Percentiles rank a stretch among this genome's conserved stretches.
These are phyloP conservation scores for Ametastegia equiseti DNA, from an alignment of 2,888 invertebrate genomes.

Conservation along the genomic window DNA sequence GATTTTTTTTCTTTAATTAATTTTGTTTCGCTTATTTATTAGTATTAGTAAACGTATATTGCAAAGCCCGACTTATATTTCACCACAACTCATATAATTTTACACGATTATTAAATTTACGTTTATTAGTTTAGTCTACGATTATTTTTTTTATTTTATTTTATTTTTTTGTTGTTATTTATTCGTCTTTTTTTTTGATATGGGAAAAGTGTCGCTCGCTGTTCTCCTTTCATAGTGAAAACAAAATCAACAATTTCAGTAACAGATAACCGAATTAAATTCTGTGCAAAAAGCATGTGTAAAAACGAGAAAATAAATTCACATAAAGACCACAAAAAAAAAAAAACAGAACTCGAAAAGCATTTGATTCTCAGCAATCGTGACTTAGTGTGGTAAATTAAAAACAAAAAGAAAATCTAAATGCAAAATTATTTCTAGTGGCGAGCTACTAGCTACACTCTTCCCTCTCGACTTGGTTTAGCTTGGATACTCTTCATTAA, in stretches of 20 bases:
- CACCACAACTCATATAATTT: slow-evolving; percentile 38
- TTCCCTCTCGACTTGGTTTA: slow-evolving; percentile 29
- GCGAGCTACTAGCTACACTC: slow-evolving; percentile 33
- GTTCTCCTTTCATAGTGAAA: background rate
- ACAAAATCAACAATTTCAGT: background rate
- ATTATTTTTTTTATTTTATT: slow-evolving; percentile 10
- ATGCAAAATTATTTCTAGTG: background rate
- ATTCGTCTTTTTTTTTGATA: slow-evolving; percentile 6
- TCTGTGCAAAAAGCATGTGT: background rate
- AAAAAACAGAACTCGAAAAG: no score
- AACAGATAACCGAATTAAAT: background rate
- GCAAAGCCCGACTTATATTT: slow-evolving; percentile 60
- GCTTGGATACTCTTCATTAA: slow-evolving; percentile 32
- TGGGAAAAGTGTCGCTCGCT: slow-evolving; percentile 29
- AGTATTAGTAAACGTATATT: slow-evolving; percentile 56
- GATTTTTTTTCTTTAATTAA: slow-evolving; percentile 50
- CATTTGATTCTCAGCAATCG: no score
- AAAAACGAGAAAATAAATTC: background rate
- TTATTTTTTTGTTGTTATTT: background rate
- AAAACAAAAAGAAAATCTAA: background rate
- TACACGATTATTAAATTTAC: slow-evolving; percentile 44
- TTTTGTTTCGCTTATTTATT: slow-evolving; percentile 40
- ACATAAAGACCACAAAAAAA: no score
- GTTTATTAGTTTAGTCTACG: slow-evolving; percentile 37
- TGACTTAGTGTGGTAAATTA: no score